Evolutionary conservation across 2,888 invertebrate genomes (phyloP), one percentile per base, ranked within the genome.

Genomic region (Hyppa rectilinea): DNA sequence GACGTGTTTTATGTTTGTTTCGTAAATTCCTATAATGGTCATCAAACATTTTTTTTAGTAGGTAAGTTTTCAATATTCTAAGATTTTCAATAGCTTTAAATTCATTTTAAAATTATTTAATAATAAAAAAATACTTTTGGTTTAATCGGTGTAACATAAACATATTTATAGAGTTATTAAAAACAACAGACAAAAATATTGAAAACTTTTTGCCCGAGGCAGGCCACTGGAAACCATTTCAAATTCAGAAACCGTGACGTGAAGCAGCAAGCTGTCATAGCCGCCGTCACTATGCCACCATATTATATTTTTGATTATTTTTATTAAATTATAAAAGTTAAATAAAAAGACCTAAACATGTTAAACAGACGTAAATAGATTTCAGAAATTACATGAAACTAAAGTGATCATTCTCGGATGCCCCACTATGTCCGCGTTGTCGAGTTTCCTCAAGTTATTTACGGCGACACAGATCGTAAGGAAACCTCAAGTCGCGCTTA

Each of bases 371-470:
- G 75, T 64, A 89, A 87, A 89, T 84, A 86, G 62, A 58, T 70
- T 34, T 56, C 10, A 72, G 60, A 70, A 74, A 55, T 71, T 63
- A 67, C 62, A 80, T 69, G 53, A 71, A 73, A 65, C 67, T 70
- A 58, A 71, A 74, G 60, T 59, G 47, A 72, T 72, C 87, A 85
- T 85, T 84, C 87, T 85, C 87, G 80, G 85, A 79, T 82, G 86
- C 87, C 87, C 86, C 83, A 91, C 69, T 69, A 94, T 94, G 94
- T 88, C 87, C 77, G 83, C 81, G 72, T 85, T 92, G 84, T 73
- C 87, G 61, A 87, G 83, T 81, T 87, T 91, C 50, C 86, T 90
- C 59, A 90, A 84, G 80, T 55, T 85, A 47, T 78, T 90, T 29
- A 76, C 87, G 40, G 73, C 80, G n/a, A 84, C 84, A 65, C 81